Evolutionary conservation across 2,888 invertebrate genomes (phyloP), one percentile per base, ranked within the genome.

Genomic region (Dolichomitus sp.): DNA sequence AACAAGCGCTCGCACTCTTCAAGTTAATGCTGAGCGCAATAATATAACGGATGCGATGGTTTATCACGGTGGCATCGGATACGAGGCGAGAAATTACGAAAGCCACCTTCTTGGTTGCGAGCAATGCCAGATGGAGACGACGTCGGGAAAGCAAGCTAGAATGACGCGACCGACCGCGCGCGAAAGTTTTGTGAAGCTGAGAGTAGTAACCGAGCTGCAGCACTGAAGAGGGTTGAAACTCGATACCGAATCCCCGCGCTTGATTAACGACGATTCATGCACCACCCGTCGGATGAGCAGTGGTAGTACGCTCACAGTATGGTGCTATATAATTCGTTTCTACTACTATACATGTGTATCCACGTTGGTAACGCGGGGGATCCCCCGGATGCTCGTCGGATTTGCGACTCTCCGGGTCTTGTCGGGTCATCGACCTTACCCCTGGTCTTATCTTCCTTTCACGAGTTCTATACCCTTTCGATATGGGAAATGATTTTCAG

Each of bases 251-350:
- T 91, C 91, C 90, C 84, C 83, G 54, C 79, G 69, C 87, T 91
- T 92, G 92, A 93, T 93, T 92, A 93, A 93, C 91, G 91, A 92
- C 89, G 89, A 90, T 90, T 90, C 92, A 89, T 83, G 79, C 78
- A 79, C 75, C 89, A 90, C 90, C 89, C 90, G 87, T 89, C 88
- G 88, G 88, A 89, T 89, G 89, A 90, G 73, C 76, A 74, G 52
- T 61, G 54, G 72, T 77, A 52, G 77, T 81, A 83, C 70, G 73
- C 77, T 81, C 66, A 69, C 72, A 80, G 72, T 69, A 65, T 69
- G 23, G 27, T 27, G 54, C 27, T 72, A 72, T 79, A 72, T 61
- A 66, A 79, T 75, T 63, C 74, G 74, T 57, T 65, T 63, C 80
- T 42, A 57, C 72, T 12, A 23, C 48, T 57, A 54, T 73, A 79